Conservation (phyloP, 2,888 invertebrate species). For the Cephus runcator region DNA sequence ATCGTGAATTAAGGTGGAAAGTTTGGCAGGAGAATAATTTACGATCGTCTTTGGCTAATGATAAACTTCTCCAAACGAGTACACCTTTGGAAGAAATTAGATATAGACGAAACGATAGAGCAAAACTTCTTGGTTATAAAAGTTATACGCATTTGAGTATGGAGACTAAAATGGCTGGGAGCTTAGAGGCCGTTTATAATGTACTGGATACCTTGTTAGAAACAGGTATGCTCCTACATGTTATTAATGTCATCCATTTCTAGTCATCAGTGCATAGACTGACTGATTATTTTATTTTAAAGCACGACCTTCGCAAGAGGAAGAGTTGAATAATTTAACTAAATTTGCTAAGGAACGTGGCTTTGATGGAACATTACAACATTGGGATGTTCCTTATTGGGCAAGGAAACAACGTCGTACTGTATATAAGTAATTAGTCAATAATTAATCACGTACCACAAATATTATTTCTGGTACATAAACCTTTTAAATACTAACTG, state of each 20-base stretch:
- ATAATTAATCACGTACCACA: background rate
- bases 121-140: slow-evolving; percentile 81
- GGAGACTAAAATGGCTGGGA: slow-evolving; percentile 94
- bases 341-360: slow-evolving; percentile 76
- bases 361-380: slow-evolving; percentile 74
- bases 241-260: background rate
- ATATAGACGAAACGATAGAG: slow-evolving; percentile 74
- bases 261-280: background rate
- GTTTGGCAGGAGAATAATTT: slow-evolving; percentile 84
- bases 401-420: slow-evolving; percentile 78
- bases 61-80: slow-evolving; percentile 76
- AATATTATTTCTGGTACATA: background rate
- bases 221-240: slow-evolving; percentile 59
- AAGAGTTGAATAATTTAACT: slow-evolving; percentile 78
- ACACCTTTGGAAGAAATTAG: slow-evolving; percentile 83
- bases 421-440: slow-evolving; percentile 57
- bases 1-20: slow-evolving; percentile 81
- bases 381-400: slow-evolving; percentile 93
- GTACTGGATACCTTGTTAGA: slow-evolving; percentile 76
- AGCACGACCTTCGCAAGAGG: slow-evolving; percentile 80
- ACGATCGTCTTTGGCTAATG: slow-evolving; percentile 75
- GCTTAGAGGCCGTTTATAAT: slow-evolving; percentile 77
- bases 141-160: slow-evolving; percentile 88
- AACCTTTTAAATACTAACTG: background rate
- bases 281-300: slow-evolving; percentile 19